These are phyloP conservation scores for Mylabris sibirica DNA, from an alignment of 2,888 invertebrate genomes.

Conservation along the genomic window DNA sequence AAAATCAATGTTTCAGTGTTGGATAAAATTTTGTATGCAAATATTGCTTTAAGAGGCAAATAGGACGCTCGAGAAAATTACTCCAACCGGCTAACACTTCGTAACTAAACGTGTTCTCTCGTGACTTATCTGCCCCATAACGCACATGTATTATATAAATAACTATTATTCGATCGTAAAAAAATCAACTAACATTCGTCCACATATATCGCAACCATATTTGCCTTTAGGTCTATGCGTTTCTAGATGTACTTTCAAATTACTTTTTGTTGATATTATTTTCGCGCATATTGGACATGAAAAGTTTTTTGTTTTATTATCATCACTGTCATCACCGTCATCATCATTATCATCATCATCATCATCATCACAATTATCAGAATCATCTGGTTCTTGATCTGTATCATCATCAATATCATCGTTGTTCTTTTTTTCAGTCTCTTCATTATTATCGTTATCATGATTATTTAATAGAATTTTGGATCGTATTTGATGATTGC, in stretches of 20 bases:
- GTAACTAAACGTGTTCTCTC: too few relatives aligned
- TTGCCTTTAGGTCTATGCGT: slow-evolving; percentile 69
- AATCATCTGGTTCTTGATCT: slow-evolving; percentile 1
- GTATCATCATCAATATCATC: slow-evolving; percentile 21
- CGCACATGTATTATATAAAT: too few relatives aligned
- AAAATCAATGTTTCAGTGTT: too few relatives aligned
- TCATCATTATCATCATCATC: slow-evolving; percentile 36
- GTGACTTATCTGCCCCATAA: too few relatives aligned
- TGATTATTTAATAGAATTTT: slow-evolving; percentile 38
- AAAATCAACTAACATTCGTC: slow-evolving; percentile 70
- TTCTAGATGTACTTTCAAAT: slow-evolving; percentile 71
- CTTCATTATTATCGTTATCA: slow-evolving; percentile 32
- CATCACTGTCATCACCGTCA: slow-evolving; percentile 38
- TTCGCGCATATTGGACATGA: slow-evolving; percentile 70
- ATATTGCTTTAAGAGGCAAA: too few relatives aligned
- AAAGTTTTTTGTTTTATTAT: slow-evolving; percentile 45
- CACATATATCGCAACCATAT: slow-evolving; percentile 72
- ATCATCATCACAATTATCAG: slow-evolving; percentile 20
- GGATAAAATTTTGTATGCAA: too few relatives aligned
- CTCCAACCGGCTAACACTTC: too few relatives aligned
- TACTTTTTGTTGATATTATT: slow-evolving; percentile 69
- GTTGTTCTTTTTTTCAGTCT: slow-evolving; percentile 35
- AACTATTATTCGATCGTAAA: too few relatives aligned
- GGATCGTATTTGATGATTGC: slow-evolving; percentile 37
- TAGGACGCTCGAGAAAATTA: too few relatives aligned